Conservation (phyloP, 2,113 vertebrate genomes). For the Cervus canadensis region DNA sequence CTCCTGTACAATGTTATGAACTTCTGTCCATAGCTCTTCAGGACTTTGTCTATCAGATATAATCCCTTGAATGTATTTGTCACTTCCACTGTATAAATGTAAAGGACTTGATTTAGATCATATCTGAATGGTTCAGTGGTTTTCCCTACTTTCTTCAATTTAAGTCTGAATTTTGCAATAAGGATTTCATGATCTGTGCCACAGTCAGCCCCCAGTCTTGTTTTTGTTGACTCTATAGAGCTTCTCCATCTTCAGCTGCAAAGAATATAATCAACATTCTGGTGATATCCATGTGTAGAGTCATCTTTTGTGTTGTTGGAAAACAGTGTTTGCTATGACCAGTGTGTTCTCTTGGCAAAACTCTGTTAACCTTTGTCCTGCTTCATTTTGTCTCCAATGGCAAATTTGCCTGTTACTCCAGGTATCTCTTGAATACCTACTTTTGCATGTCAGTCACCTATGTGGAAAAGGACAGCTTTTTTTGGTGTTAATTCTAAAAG, state of each 20-base stretch:
- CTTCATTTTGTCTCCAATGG: neutral
- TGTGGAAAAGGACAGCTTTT: neutral
- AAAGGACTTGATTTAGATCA: neutral
- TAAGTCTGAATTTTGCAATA: neutral
- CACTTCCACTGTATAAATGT: neutral
- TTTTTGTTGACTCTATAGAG: neutral
- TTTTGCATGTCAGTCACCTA: neutral
- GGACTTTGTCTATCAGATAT: neutral
- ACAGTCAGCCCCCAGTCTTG: neutral
- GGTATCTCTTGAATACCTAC: neutral
- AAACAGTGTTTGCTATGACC: neutral
- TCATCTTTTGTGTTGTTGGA: neutral
- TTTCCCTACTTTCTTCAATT: neutral
- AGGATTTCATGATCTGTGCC: neutral
- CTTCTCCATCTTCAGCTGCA: neutral
- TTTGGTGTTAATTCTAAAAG: neutral
- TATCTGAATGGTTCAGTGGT: neutral
- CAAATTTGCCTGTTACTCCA: neutral
- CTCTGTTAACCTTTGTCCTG: neutral
- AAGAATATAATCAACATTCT: neutral
- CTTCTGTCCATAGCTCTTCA: neutral
- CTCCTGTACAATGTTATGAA: neutral
- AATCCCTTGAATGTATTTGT: neutral
- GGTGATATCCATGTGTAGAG: neutral
- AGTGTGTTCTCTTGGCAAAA: neutral